Base-by-base conservation (phyloP, 1,140 invertebrate genomes). In the Cherax destructor region DNA sequence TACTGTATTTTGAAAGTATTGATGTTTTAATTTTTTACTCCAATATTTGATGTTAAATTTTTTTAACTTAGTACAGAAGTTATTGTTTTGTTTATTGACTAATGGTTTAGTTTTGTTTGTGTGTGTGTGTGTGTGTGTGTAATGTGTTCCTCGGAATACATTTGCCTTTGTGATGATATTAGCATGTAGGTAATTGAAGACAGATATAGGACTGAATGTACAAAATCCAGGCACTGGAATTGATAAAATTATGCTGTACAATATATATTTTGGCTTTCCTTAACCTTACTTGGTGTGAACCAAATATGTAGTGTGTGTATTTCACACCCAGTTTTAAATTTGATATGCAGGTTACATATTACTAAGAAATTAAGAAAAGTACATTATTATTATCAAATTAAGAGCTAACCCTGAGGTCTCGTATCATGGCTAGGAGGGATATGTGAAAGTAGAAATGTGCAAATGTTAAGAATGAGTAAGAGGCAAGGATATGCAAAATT, bases 151-250 rank as follows among this genome's bases (percentile, higher is more conserved):
- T n/a, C 10, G 83, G 83, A 85, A 85, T 85, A 74, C 83, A 85
- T 72, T 72, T 85, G 83, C 83, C 83, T 65, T 85, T 81, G 83
- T 85, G 83, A 85, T 85, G 83, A 85, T 72, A 85, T 72, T 85
- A 85, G 83, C 49, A 49, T 85, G 41, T 85, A 85, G 83, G 83
- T 74, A 56, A 56, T 10, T 81, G 47, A 50, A 81, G 79, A 59
- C 69, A 85, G 49, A n/a, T 74, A 50, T 85, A 85, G 83, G 65
- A 85, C 83, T 85, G 49, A 85, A 85, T 85, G 83, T 85, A 85
- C 83, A 85, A 85, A 49, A 85, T 72, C 83, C 83, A 69, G 61
- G 69, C 69, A 85, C 61, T 85, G 83, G 69, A 85, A 72, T 85
- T 30, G 61, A 85, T 69, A 85, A 81, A 59, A 56, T 81, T 85